Evolutionary conservation across 2,797 vertebrate species (phyloP).

Genomic region (Ptychobarbus kaznakovi): DNA sequence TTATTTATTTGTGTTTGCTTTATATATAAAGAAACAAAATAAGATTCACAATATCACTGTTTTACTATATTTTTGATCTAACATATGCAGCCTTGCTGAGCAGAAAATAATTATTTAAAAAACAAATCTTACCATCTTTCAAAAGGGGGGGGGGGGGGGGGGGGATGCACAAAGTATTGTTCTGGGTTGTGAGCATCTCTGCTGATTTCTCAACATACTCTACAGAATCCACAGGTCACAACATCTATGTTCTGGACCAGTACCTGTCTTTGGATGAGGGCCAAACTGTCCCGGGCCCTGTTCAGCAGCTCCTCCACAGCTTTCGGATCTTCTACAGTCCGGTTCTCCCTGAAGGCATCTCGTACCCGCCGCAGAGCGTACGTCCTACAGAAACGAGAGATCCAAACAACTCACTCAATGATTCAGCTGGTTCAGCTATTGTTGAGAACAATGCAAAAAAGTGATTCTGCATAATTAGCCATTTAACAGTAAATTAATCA

Average conservation of each 20-base stretch:
- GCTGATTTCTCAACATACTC: neutral
- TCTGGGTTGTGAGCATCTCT: neutral
- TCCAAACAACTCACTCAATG: neutral
- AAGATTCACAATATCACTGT: no score
- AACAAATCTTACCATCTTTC: neutral
- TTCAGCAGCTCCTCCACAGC: conserved; percentile 81
- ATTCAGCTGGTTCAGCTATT: no score
- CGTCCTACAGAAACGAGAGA: conserved; percentile 75
- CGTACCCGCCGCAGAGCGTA: conserved; percentile 89
- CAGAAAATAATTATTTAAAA: no score
- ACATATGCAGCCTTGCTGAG: neutral
- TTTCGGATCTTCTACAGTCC: conserved; percentile 79
- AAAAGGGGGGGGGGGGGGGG: neutral
- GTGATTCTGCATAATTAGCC: no score
- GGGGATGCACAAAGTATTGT: no score
- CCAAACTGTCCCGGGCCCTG: conserved; percentile 82
- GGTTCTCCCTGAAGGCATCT: conserved; percentile 93
- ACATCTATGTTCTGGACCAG: conserved; percentile 42
- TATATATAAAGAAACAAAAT: neutral
- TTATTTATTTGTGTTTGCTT: neutral
- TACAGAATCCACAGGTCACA: neutral
- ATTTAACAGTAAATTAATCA: no score
- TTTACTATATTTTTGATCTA: no score
- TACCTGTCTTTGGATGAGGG: conserved; percentile 90
- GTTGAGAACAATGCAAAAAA: no score